Evolutionary conservation across 92 coral and sea anemone genomes (phyloP).

Genomic region (Umimayanthus chanpuru): DNA sequence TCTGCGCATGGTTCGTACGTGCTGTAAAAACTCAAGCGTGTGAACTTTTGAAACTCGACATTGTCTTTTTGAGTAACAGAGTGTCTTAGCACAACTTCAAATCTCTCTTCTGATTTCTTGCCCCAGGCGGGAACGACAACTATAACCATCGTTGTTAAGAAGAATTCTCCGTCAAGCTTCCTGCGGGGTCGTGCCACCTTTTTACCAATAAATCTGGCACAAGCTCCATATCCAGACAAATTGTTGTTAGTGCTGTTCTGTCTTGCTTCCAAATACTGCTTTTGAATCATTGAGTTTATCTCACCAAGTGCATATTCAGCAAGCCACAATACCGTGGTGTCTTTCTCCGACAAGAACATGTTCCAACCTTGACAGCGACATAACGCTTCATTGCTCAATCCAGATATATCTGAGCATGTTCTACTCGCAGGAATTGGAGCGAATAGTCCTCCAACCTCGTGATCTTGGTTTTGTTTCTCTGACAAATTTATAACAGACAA

Average conservation of each 20-base stretch:
- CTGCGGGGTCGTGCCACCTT: constrained; percentile 78
- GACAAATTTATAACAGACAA: constrained; percentile 47
- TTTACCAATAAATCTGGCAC: constrained; percentile 85
- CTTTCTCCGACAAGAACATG: constrained; percentile 58
- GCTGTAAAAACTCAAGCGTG: constrained; percentile 81
- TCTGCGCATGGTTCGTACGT: constrained; percentile 87
- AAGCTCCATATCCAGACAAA: constrained; percentile 77
- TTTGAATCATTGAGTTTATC: constrained; percentile 80
- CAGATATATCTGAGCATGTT: constrained; percentile 85
- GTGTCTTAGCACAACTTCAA: constrained; percentile 79
- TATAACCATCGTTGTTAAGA: constrained; percentile 69
- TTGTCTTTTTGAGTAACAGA: constrained; percentile 64
- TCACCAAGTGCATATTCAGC: constrained; percentile 88
- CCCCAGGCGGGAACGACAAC: constrained; percentile 84
- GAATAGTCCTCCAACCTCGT: constrained; percentile 67
- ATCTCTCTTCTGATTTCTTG: constrained; percentile 70
- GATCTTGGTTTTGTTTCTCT: constrained; percentile 2
- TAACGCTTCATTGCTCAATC: constrained; percentile 73
- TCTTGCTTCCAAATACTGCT: constrained; percentile 61
- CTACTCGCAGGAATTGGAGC: constrained; percentile 77
- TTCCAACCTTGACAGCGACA: constrained; percentile 93
- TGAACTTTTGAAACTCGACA: constrained; percentile 60
- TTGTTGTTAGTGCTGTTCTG: constrained; percentile 4
- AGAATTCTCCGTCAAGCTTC: constrained; percentile 57
- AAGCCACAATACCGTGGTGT: constrained; percentile 74